Percentiles rank a stretch among this genome's conserved stretches.
Conservation (phyloP, 1,140 invertebrate genomes). For the Aphelinus atriplicis region DNA sequence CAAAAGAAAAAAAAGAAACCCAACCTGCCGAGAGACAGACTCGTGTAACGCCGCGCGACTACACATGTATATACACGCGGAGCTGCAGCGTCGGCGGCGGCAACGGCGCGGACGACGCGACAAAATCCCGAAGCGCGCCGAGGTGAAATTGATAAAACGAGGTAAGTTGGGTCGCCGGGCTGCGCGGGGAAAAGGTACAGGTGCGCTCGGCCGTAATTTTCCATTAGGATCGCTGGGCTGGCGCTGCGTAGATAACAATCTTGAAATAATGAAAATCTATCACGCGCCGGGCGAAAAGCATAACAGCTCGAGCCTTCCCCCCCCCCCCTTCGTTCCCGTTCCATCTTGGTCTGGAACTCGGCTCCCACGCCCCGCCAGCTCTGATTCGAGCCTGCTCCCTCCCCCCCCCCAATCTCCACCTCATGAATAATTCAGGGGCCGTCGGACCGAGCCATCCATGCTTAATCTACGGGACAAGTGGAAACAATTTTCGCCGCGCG, state of each 20-base stretch:
- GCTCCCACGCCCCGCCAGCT: background rate
- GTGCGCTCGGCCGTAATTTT: slow-evolving; percentile 28
- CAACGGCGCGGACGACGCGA: no score
- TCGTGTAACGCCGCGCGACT: no score
- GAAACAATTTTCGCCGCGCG: slow-evolving; percentile 41
- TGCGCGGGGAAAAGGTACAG: no score
- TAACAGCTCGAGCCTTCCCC: slow-evolving; percentile 5
- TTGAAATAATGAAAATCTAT: slow-evolving; percentile 41
- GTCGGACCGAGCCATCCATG: slow-evolving; percentile 37
- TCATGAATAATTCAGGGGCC: slow-evolving; percentile 40
- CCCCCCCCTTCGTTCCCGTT: background rate
- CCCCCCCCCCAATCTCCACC: background rate
- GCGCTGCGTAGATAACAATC: slow-evolving; percentile 35
- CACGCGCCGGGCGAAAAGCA: slow-evolving; percentile 25
- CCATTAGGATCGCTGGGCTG: slow-evolving; percentile 10
- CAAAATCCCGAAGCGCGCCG: no score
- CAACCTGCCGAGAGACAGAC: no score
- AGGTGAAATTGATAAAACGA: no score
- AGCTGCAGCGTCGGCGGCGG: no score
- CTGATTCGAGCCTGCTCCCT: background rate
- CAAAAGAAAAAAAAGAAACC: no score
- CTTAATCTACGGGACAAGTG: slow-evolving; percentile 43
- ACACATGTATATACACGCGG: no score
- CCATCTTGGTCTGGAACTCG: background rate
- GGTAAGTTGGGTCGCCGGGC: no score